phyloP scores from a whole-genome alignment of 2,797 vertebrate genomes.

The Natrix natrix region DNA sequence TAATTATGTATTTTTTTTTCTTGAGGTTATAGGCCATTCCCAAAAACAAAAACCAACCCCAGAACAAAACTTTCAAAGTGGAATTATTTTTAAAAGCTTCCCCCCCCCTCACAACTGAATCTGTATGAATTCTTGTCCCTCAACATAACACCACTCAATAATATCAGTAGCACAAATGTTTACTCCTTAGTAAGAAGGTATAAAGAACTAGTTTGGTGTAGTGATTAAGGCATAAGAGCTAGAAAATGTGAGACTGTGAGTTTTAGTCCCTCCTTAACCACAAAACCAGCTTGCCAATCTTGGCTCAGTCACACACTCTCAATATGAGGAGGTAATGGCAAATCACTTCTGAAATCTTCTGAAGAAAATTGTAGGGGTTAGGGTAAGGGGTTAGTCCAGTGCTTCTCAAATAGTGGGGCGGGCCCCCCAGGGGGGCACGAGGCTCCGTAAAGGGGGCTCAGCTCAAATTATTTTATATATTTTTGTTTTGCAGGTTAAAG shows the following conservation, averaged over 20 bases:
- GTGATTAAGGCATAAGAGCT: not conserved
- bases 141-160: constrained; percentile 27
- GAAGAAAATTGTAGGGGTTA: not conserved
- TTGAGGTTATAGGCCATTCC: constrained; percentile 19
- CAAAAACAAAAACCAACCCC: not conserved
- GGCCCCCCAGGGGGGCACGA: no score
- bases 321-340: not conserved
- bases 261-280: not conserved
- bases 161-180: not conserved
- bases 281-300: not conserved
- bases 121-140: constrained; percentile 39
- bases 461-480: no score
- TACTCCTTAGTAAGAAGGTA: not conserved
- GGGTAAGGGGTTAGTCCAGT: not conserved
- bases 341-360: not conserved
- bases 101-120: constrained; percentile 28
- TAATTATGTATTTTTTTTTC: constrained; percentile 34
- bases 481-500: no score
- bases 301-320: not conserved
- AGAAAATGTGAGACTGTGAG: not conserved
- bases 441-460: no score
- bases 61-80: constrained; percentile 40
- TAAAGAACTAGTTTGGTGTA: not conserved
- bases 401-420: no score
- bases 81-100: not conserved